Evolutionary conservation across 2,113 vertebrate genomes (phyloP).

Genomic region (Pao palembangensis): DNA sequence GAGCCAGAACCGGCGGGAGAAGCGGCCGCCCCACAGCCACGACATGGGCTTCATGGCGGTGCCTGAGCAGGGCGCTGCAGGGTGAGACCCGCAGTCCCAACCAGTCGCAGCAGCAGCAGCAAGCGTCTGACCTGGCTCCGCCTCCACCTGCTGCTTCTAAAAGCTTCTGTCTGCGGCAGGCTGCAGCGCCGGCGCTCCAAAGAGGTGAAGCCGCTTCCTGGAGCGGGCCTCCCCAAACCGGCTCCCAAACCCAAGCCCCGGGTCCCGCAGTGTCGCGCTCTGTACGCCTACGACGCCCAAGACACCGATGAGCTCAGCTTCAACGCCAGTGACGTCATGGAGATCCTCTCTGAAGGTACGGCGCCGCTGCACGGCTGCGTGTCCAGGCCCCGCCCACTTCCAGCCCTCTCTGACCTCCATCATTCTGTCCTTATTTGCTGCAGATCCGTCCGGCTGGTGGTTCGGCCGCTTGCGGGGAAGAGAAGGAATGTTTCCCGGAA

Average conservation of each 20-base stretch:
- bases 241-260: conserved; percentile 72
- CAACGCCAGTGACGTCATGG: conserved; percentile 76
- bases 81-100: conserved; percentile 59
- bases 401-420: background rate
- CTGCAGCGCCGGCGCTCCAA: conserved; percentile 76
- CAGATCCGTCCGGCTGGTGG: conserved; percentile 83
- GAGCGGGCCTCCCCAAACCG: conserved; percentile 73
- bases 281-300: conserved; percentile 84
- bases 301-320: conserved; percentile 85
- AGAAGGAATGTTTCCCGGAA: conserved; percentile 82
- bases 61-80: conserved; percentile 81
- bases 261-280: conserved; percentile 73
- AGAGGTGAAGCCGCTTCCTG: conserved; percentile 77
- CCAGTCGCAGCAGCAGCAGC: too few species aligned
- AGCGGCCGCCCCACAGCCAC: background rate
- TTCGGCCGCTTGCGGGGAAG: conserved; percentile 75
- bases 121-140: background rate
- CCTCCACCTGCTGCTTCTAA: background rate
- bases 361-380: background rate
- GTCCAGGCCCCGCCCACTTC: too few species aligned
- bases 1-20: conserved; percentile 34
- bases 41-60: conserved; percentile 82
- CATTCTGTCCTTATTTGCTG: conserved; percentile 6
- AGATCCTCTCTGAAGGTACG: conserved; percentile 78
- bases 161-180: conserved; percentile 48